Evolutionary conservation across 2,113 vertebrate species (phyloP), one percentile per base, ranked within the genome.

Genomic region (Clarias magur): DNA sequence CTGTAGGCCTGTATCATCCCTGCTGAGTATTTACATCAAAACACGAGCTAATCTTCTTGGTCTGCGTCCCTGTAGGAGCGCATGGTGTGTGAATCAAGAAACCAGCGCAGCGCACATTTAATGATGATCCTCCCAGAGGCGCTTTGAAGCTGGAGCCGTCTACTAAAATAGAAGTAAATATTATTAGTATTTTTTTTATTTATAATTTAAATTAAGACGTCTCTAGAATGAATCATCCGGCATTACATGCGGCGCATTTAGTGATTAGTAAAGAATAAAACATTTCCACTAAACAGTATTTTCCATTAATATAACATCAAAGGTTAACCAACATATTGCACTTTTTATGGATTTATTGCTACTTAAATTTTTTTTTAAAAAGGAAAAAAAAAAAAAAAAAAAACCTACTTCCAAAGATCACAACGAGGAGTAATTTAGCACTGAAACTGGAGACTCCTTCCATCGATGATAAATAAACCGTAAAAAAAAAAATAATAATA

Each of bases 1-100:
- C 23, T 54, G 72, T 10, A 27, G n/a, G 57, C 56, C 57, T 85
- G 21, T 91, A 89, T 93, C 92, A 92, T 91, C 68, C n/a, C 78
- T 27, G 53, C 76, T 85, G 89, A 91, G 92, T 94, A 89, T 90
- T 80, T 88, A 94, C 94, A 94, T 94, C 94, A 95, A 93, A 94
- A 94, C 93, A 92, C 92, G 89, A 76, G 88, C 91, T 94, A 94
- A 94, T 94, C 93, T 92, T 91, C 91, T 87, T 90, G 88, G 90
- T 89, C 90, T 91, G 89, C 81, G 88, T 92, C 89, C 91, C 91
- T 90, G 88, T 86, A 87, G 90, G 91, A 92, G 85, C 70, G 91
- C 85, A 90, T 65, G 3, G 68, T 81, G 90, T 90, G 92, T 92
- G 92, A 89, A 89, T 87, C 90, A 81, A 85, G 75, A 89, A 93